Base-by-base conservation (phyloP, 53 echinoderm and acorn worm genomes). In the Hippasteria phrygiana region DNA sequence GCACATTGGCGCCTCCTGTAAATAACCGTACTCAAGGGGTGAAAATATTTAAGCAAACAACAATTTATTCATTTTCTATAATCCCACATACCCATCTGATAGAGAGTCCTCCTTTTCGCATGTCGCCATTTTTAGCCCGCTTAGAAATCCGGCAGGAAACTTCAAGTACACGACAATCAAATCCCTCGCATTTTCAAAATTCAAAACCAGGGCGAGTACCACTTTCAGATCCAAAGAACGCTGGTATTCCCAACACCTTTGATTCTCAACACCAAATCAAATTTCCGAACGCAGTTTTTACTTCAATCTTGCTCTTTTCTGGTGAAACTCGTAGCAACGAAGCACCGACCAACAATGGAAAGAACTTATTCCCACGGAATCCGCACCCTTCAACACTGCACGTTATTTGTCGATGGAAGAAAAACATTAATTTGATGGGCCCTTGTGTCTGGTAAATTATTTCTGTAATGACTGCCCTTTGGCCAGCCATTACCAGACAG, bases 371-470 rank as follows among this genome's bases (percentile, higher is more conserved):
- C 1, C 5, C 1, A 28, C 2, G 32, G 18, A 35, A 67, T 31
- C 9, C 27, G 17, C 31, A 75, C 50, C 11, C 33, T 16, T 48
- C 10, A 31, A 75, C 16, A 5, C 11, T 33, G 69, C 69, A 17
- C 69, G 6, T 36, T 67, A 67, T 35, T 67, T 51, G 40, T 50
- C 54, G 45, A 13, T 4, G 20, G 26, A 24, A 59, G 26, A 59
- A 2, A 59, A 59, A 24, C 8, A 59, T 22, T 42, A 74, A 48
- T 47, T 55, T 22, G 59, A 55, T 20, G 26, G 53, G 39, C 59
- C 55, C 24, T 35, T 59, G 36, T 78, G 78, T 56, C 78, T 59
- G 41, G 78, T 78, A 78, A 62, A 78, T 78, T 55, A 78, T 78
- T 78, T 59, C 39, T 78, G 36, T 29, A 64, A 64, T 64, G 27